Evolutionary conservation across 1,140 invertebrate genomes (phyloP), one percentile per base, ranked within the genome.

Genomic region (Sitodiplosis mosellana): DNA sequence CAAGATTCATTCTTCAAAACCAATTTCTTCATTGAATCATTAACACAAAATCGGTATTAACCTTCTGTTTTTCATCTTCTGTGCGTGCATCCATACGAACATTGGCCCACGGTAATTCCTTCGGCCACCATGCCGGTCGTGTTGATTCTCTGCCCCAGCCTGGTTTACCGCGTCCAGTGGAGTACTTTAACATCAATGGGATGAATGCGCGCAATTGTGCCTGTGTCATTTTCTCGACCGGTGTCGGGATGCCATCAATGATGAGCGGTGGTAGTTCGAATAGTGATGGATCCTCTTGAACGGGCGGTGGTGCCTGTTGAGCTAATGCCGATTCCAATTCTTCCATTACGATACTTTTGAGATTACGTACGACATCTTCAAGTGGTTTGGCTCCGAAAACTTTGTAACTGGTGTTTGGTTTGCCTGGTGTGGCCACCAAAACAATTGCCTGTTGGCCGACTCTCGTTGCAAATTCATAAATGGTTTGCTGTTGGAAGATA

Each of bases 151-250:
- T 78, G 1, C 93, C 93, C 93, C 93, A 97, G 15, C 92, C 92
- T 21, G 93, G 93, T 66, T 97, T 97, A 38, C 92, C 92, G 51
- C 92, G 69, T 1, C 92, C 78, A 47, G 92, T 96, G 1, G 91
- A 95, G 69, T 95, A 96, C 69, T 96, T 96, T 50, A 97, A 70
- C 93, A 97, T 97, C 49, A 96, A 75, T 38, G 93, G 93, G 56
- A 97, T 96, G 64, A 97, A 97, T 42, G 91, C 91, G 52, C 93
- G 69, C 37, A 97, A 69, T 65, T 96, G 93, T 33, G 92, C 93
- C 65, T 96, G 93, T 18, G 93, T 96, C 93, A 97, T 97, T 74
- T 96, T 96, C 67, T 97, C 93, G 0, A 97, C 89, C 2, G 91
- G 92, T 37, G 92, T 97, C 27, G 93, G 93, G 63, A 97, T 97